Evolutionary conservation across 92 coral and sea anemone species (phyloP), one percentile per base, ranked within the genome.

Genomic region (Zoanthus solanderi): DNA sequence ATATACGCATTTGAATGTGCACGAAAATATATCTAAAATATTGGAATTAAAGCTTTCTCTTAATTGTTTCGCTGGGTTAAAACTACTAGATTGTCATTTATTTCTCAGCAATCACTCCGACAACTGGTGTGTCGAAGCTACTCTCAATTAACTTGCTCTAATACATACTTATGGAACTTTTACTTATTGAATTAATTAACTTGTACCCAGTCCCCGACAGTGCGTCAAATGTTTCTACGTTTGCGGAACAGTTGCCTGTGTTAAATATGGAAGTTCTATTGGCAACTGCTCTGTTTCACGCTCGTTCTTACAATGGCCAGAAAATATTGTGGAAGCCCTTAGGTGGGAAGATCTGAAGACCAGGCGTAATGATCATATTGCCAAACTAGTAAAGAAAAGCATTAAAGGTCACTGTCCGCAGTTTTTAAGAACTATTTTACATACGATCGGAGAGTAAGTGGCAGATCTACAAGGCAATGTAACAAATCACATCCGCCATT

Each of bases 251-350:
- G 44, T 30, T 44, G 46, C 3, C 46, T 23, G 2, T 69, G 75
- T 69, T 30, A 69, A 69, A 69, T 69, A 69, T 5, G 75, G 75
- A 69, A 69, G 75, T 69, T 69, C 75, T 69, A 69, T 69, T 69
- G 75, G 75, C 75, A 23, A 69, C 75, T 29, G 75, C 75, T 29
- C 75, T 69, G 75, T 44, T 69, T 69, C 75, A 69, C 46, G 75
- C 75, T 29, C 75, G 75, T 8, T 30, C 87, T 66, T 48, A 31
- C n/a, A 34, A 54, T 83, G 87, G 78, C 66, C 87, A 83, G 76
- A 83, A 60, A 68, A 65, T 83, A 45, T 48, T 83, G 61, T 42
- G 87, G 23, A 23, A 23, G 23, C 23, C 23, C 23, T 23, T 23
- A 23, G 23, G 23, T 23, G 23, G 23, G 23, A 23, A 23, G 23